These are phyloP conservation scores for Neodon shergylaensis DNA, from an alignment of 2,113 vertebrate species.

Conservation along the genomic window DNA sequence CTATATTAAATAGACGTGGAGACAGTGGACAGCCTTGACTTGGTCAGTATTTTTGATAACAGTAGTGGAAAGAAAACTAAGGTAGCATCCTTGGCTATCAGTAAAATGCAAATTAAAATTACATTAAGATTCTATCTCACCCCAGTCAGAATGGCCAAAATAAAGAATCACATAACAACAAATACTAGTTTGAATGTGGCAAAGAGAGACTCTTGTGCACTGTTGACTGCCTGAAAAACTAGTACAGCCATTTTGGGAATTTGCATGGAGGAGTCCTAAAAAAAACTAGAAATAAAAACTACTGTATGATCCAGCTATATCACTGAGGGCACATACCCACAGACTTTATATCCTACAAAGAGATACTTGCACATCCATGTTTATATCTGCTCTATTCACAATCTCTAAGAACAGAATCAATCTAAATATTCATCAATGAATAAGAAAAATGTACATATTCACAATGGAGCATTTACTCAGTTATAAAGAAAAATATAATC, in stretches of 20 bases:
- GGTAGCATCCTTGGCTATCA: not conserved
- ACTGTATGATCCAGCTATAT: not conserved
- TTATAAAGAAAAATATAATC: not conserved
- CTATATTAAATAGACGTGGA: no score
- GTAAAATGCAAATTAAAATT: not conserved
- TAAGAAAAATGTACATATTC: not conserved
- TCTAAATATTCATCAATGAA: not conserved
- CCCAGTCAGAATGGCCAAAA: not conserved
- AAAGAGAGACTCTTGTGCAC: not conserved
- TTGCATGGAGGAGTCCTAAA: not conserved
- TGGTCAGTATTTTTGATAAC: not conserved
- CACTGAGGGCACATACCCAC: not conserved
- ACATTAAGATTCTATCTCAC: not conserved
- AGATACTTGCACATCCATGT: not conserved
- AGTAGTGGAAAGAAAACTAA: not conserved
- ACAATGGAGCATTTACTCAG: not conserved
- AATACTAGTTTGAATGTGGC: not conserved
- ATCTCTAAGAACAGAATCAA: not conserved
- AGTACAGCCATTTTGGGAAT: not conserved
- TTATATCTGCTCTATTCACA: not conserved
- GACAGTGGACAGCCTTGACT: no score
- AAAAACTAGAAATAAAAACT: not conserved
- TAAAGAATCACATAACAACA: not conserved
- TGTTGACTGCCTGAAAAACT: not conserved
- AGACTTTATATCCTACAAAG: not conserved